Percentiles rank a stretch among this genome's conserved stretches.
These are phyloP conservation scores for Chaenocephalus aceratus DNA, from an alignment of 2,113 vertebrate species.

Conservation along the genomic window DNA sequence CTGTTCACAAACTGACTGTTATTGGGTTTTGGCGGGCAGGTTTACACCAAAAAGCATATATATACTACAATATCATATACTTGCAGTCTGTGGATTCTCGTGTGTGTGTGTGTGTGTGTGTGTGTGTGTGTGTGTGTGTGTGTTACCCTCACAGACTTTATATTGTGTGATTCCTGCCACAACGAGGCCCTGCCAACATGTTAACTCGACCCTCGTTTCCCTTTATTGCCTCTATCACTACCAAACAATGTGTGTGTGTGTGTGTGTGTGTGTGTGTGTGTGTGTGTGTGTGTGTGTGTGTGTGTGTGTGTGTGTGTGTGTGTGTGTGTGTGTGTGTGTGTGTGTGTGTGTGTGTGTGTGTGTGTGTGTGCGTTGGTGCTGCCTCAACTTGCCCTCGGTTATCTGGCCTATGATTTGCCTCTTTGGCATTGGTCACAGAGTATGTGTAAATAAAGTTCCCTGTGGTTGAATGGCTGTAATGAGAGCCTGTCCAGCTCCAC, in stretches of 20 bases:
- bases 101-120: neutral
- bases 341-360: neutral
- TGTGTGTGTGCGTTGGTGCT: neutral
- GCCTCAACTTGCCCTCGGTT: slow-evolving; percentile 44
- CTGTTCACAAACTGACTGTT: neutral
- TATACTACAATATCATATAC: neutral
- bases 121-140: too few relatives aligned
- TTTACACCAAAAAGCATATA: neutral
- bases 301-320: slow-evolving; percentile 11
- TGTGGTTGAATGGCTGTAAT: slow-evolving; percentile 39
- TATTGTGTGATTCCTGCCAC: slow-evolving; percentile 16
- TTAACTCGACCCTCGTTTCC: slow-evolving; percentile 18
- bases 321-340: slow-evolving; percentile 1
- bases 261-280: slow-evolving; percentile 8
- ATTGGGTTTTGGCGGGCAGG: neutral
- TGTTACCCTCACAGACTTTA: neutral
- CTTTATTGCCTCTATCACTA: slow-evolving; percentile 26
- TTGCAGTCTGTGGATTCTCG: neutral
- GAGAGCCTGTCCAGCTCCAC: slow-evolving; percentile 27
- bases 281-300: slow-evolving; percentile 7
- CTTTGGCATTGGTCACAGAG: slow-evolving; percentile 42
- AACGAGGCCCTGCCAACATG: slow-evolving; percentile 17
- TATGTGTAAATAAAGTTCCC: slow-evolving; percentile 63
- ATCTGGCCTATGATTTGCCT: slow-evolving; percentile 57
- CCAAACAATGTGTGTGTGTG: slow-evolving; percentile 5